phyloP scores from a whole-genome alignment of 1,140 invertebrate genomes.

The Maniola jurtina region DNA sequence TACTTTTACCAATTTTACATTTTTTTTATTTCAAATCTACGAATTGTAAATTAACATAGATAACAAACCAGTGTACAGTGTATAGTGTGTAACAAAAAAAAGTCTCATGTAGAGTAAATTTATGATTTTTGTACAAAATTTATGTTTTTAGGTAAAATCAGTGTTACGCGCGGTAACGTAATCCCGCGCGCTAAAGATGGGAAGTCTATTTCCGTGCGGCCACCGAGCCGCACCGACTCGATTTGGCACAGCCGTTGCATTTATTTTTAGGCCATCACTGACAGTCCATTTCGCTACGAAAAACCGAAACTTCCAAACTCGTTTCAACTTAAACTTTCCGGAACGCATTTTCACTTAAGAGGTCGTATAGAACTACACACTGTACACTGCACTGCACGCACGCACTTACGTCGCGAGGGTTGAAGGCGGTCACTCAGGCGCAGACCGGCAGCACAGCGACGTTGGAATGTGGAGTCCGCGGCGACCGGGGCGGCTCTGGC shows the following conservation, averaged over 20 bases:
- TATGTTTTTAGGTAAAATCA: slow-evolving; percentile 8
- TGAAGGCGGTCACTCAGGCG: slow-evolving; percentile 71
- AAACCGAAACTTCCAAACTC: slow-evolving; percentile 12
- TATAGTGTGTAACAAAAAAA: slow-evolving; percentile 45
- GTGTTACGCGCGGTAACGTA: slow-evolving; percentile 56
- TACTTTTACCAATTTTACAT: background rate
- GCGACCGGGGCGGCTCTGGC: slow-evolving; percentile 76
- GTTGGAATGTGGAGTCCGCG: slow-evolving; percentile 78
- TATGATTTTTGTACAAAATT: background rate
- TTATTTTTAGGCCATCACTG: slow-evolving; percentile 56
- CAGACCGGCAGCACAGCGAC: slow-evolving; percentile 69
- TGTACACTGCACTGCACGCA: slow-evolving; percentile 61
- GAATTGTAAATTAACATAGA: slow-evolving; percentile 2
- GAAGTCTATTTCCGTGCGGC: slow-evolving; percentile 57
- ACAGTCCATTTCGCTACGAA: slow-evolving; percentile 31
- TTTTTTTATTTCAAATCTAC: background rate
- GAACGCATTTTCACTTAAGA: slow-evolving; percentile 34
- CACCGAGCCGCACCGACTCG: slow-evolving; percentile 44
- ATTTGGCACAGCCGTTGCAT: slow-evolving; percentile 54
- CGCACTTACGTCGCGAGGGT: slow-evolving; percentile 76
- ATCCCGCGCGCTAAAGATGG: slow-evolving; percentile 68
- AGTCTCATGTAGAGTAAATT: slow-evolving; percentile 7
- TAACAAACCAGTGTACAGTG: slow-evolving; percentile 51
- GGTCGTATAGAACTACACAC: slow-evolving; percentile 34
- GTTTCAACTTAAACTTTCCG: slow-evolving; percentile 26